Percentiles rank a stretch among this genome's conserved stretches.
These are phyloP conservation scores for Aplidium turbinatum DNA, from an alignment of 23 tunicate species.

Conservation along the genomic window DNA sequence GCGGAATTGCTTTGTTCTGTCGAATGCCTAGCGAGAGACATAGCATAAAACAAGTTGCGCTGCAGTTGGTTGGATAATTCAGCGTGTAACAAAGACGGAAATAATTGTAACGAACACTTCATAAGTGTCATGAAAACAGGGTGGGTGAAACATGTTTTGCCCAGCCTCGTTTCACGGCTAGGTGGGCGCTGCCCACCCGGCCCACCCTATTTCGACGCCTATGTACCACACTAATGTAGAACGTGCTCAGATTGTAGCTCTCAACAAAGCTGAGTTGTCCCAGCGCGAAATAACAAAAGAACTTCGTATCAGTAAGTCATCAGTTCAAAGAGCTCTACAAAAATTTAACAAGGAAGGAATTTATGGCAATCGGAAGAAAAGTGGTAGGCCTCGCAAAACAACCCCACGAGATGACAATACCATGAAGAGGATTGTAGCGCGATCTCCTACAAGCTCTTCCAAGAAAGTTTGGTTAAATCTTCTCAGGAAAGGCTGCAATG, in stretches of 20 bases:
- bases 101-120: no score
- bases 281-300: slow-evolving; percentile 1
- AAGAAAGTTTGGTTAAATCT: slow-evolving; percentile 25
- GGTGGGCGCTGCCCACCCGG: no score
- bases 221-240: slow-evolving; percentile 29
- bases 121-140: no score
- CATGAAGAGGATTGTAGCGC: slow-evolving; percentile 31
- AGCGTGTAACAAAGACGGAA: no score
- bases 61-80: no score
- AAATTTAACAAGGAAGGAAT: not conserved
- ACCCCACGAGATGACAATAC: slow-evolving; percentile 35
- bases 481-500: not conserved
- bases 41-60: no score
- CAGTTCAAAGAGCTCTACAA: slow-evolving; percentile 20
- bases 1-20: no score
- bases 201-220: no score
- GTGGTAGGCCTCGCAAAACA: slow-evolving; percentile 38
- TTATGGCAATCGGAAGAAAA: slow-evolving; percentile 11
- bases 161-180: no score
- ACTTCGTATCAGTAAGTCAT: slow-evolving; percentile 24
- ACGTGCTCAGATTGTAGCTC: slow-evolving; percentile 19
- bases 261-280: slow-evolving; percentile 32
- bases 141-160: no score
- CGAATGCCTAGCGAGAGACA: no score
- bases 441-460: slow-evolving; percentile 41